Evolutionary conservation across 1,140 invertebrate genomes (phyloP).

Genomic region (Chymomyza costata): DNA sequence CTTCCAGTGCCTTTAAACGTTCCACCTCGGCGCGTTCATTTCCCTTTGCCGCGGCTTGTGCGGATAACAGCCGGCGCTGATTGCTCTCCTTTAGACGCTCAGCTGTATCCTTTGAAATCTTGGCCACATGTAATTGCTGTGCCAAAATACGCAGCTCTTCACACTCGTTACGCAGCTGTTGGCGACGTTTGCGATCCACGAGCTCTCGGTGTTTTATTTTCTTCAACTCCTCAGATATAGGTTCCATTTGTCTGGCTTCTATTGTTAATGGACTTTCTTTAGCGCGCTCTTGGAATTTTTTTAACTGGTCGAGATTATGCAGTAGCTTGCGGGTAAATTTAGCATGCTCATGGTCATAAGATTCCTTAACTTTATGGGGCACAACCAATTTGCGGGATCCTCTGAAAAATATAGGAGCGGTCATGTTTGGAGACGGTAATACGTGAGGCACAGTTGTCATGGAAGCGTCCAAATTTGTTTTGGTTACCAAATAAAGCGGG

Average conservation of each 20-base stretch:
- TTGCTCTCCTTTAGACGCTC: slow-evolving; percentile 20
- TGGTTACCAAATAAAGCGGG: too few species aligned
- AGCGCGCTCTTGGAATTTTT: background rate
- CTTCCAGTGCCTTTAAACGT: slow-evolving; percentile 8
- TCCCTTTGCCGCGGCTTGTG: slow-evolving; percentile 2
- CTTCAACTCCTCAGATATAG: slow-evolving; percentile 37
- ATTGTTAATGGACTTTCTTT: slow-evolving; percentile 18
- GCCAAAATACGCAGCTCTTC: slow-evolving; percentile 36
- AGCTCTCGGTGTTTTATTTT: slow-evolving; percentile 36
- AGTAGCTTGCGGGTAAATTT: too few species aligned
- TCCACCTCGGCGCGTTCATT: slow-evolving; percentile 30
- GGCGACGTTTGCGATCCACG: slow-evolving; percentile 39
- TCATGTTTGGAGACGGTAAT: too few species aligned
- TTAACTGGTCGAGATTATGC: too few species aligned
- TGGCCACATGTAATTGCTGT: slow-evolving; percentile 45
- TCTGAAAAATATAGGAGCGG: too few species aligned
- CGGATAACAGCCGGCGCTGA: slow-evolving; percentile 3
- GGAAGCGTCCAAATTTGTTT: too few species aligned
- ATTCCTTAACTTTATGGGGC: too few species aligned
- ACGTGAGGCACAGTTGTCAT: too few species aligned
- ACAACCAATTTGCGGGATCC: too few species aligned
- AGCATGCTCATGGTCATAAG: too few species aligned
- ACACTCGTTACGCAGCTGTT: slow-evolving; percentile 45
- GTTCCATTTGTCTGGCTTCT: slow-evolving; percentile 1
- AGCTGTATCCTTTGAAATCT: slow-evolving; percentile 47